Evolutionary conservation across 2,888 invertebrate species (phyloP), one percentile per base, ranked within the genome.

Genomic region (Enchytraeus crypticus): DNA sequence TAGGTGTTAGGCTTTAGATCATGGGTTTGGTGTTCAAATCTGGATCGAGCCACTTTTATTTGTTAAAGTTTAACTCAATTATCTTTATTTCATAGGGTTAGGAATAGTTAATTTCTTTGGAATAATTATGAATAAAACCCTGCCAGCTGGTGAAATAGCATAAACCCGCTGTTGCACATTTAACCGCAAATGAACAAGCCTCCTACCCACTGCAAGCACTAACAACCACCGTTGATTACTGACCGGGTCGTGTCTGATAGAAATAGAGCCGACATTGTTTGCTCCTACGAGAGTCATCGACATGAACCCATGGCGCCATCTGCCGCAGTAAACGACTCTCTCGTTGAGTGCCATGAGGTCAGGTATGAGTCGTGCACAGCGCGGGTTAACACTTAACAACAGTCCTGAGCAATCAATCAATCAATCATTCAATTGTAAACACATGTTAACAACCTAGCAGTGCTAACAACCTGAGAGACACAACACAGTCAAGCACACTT

Each of bases 251-350:
- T 87, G 86, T 74, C 88, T 90, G 46, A 97, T 90, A 75, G 87
- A 87, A 64, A 96, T 90, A 0, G 92, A 92, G 0, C 98, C 97
- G 1, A 98, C 98, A 76, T 97, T 98, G 0, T 97, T 98, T 0
- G 98, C 98, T 71, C 90, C 98, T 1, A 98, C 93, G 1, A 97
- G 93, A 0, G 93, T 88, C 83, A 95, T 89, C 43, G 95, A 92
- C 81, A 98, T 98, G 81, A 96, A 98, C 0, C 98, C 98, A 75
- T 95, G 85, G 65, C 86, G 81, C 96, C 96, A 97, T 66, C 86
- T 84, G 0, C 97, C 97, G 54, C 89, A 79, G 72, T 96, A 96
- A 0, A 90, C 86, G 0, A 88, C 96, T 66, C 97, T 82, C 79
- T 98, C 98, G 74, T 98, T 98, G 64, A 96, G 83, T 21, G 89